These are phyloP conservation scores for Saxidomus purpurata DNA, from an alignment of 1,140 invertebrate genomes.

Conservation along the genomic window DNA sequence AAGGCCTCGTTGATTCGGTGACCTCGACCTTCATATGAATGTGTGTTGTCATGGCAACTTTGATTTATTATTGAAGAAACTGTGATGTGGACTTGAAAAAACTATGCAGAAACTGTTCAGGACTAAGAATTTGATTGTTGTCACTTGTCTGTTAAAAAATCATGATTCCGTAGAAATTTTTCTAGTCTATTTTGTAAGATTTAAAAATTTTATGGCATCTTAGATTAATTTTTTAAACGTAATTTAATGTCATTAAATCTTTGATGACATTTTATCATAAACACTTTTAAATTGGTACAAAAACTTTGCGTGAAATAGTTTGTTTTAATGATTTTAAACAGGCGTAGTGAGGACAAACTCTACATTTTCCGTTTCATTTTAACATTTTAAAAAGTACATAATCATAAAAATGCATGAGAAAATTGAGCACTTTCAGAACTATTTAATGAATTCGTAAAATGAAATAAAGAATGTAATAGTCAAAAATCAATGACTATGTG, in stretches of 20 bases:
- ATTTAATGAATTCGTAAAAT: too few species aligned
- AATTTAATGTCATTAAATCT: background rate
- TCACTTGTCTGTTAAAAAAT: slow-evolving; percentile 10
- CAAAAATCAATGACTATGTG: too few species aligned
- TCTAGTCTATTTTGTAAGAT: slow-evolving; percentile 21
- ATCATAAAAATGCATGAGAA: too few species aligned
- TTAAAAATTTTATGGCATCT: background rate
- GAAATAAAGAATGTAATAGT: too few species aligned
- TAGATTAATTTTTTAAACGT: background rate
- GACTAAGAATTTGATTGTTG: slow-evolving; percentile 40
- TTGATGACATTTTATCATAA: background rate
- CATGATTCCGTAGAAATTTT: slow-evolving; percentile 21
- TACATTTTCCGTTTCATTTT: too few species aligned
- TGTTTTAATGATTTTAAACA: too few species aligned
- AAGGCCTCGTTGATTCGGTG: slow-evolving; percentile 65
- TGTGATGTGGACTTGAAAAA: slow-evolving; percentile 36
- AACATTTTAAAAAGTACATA: background rate
- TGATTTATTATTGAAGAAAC: background rate
- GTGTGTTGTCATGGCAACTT: slow-evolving; percentile 14
- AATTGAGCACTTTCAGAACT: too few species aligned
- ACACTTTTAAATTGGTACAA: background rate
- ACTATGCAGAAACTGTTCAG: slow-evolving; percentile 50
- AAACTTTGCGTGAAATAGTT: too few species aligned
- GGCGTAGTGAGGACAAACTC: too few species aligned
- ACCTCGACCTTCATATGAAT: slow-evolving; percentile 25